These are phyloP conservation scores for Pseudochirops cupreus DNA, from an alignment of 2,797 vertebrate genomes.

Conservation along the genomic window DNA sequence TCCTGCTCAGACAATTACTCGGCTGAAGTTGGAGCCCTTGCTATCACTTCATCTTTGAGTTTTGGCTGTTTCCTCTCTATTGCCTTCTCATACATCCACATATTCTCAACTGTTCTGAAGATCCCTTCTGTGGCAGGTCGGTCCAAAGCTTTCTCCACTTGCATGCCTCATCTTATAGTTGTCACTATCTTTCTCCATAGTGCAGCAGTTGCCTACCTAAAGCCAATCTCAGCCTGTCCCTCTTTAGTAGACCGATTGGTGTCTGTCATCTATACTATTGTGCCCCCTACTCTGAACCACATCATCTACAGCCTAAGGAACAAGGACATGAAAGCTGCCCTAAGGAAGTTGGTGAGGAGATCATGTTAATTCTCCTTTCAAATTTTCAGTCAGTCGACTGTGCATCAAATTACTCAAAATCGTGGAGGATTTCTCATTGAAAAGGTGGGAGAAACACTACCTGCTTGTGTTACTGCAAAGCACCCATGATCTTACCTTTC, in stretches of 20 bases:
- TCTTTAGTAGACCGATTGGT: slow-evolving; percentile 53
- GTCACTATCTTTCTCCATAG: slow-evolving; percentile 35
- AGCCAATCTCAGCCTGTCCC: slow-evolving; percentile 45
- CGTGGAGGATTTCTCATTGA: not conserved
- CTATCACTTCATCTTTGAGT: not conserved
- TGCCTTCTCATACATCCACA: not conserved
- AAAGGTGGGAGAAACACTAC: not conserved
- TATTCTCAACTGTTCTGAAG: not conserved
- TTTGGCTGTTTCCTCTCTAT: slow-evolving; percentile 22
- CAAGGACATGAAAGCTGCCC: slow-evolving; percentile 60
- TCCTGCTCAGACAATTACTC: slow-evolving; percentile 15
- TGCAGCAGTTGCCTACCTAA: not conserved
- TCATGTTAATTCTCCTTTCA: not conserved
- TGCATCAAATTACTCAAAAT: not conserved
- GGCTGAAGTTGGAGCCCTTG: slow-evolving; percentile 15
- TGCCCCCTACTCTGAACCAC: slow-evolving; percentile 71
- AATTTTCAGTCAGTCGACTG: not conserved
- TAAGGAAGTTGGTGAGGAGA: slow-evolving; percentile 55
- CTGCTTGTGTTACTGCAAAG: not conserved
- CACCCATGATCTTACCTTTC: not conserved
- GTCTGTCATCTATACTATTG: slow-evolving; percentile 65
- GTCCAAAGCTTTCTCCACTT: slow-evolving; percentile 39
- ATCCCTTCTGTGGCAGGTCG: not conserved
- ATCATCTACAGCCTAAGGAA: slow-evolving; percentile 75
- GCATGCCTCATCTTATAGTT: slow-evolving; percentile 35